phyloP scores from a whole-genome alignment of 2,888 invertebrate species.

The Latrodectus hesperus region DNA sequence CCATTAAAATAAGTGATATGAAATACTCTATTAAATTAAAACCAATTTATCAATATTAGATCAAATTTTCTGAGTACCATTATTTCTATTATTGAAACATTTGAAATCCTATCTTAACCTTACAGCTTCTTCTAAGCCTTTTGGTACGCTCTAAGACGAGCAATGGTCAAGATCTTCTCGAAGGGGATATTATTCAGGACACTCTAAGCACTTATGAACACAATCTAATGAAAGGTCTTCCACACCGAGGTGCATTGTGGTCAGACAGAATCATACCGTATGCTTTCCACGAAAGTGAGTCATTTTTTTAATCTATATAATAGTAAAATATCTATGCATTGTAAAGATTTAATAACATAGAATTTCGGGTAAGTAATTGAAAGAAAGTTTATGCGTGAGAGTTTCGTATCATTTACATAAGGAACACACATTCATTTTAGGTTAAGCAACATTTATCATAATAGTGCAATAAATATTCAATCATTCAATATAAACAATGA shows the following conservation, averaged over 20 bases:
- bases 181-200: conserved; percentile 58
- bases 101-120: neutral
- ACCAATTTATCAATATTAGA: neutral
- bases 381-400: too few relatives aligned
- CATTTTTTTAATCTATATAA: neutral
- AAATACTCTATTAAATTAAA: neutral
- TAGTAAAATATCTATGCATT: too few relatives aligned
- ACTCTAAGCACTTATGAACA: neutral
- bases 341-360: too few relatives aligned
- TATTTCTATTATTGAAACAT: neutral
- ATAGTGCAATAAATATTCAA: too few relatives aligned
- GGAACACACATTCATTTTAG: too few relatives aligned
- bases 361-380: too few relatives aligned
- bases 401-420: too few relatives aligned
- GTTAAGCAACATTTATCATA: too few relatives aligned
- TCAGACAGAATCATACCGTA: conserved; percentile 50
- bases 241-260: conserved; percentile 60
- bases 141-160: conserved; percentile 13
- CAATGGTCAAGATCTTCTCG: conserved; percentile 33
- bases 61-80: neutral
- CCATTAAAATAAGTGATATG: neutral
- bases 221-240: conserved; percentile 39
- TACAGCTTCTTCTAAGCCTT: conserved; percentile 36
- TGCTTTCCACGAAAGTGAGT: conserved; percentile 54
- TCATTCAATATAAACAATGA: too few relatives aligned